Base-by-base conservation (phyloP, 2,888 invertebrate genomes). In the Onthophagus sagittarius region DNA sequence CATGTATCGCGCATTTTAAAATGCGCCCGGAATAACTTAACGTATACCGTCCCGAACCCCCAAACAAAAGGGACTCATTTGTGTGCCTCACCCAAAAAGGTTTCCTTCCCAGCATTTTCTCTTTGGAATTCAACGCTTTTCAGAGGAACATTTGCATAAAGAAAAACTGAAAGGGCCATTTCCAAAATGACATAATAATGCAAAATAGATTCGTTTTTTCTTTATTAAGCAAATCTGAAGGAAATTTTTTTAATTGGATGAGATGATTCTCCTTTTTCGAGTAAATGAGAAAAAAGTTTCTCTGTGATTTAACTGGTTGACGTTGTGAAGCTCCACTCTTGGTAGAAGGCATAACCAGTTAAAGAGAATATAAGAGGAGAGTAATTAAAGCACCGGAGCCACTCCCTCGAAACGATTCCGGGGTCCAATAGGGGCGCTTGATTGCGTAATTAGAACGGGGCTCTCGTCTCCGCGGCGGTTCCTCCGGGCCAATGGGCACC, bases 401-500 rank as follows among this genome's bases (percentile, higher is more conserved):
- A 80, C 84, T 80, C 84, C 83, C 83, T 79, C 74, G 63, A 76
- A 9, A 11, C 76, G 75, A 75, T 77, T 77, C 78, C 79, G 79
- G 78, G 78, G 76, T 69, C 85, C 85, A 85, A 85, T 84, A 77
- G 77, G 76, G 75, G 77, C 74, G 77, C 81, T 85, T 85, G 85
- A 85, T 85, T 85, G 82, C 81, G 83, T 85, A 85, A 85, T 85
- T 85, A 85, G 84, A 84, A 84, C 84, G 83, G 83, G 81, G 81
- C 83, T 80, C 81, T 80, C 77, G 80, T 81, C 77, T 79, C 80
- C 79, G 77, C 79, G 79, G 77, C 74, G 75, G 77, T 72, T 75
- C 79, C 79, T 77, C 84, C 84, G 83, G 83, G 83, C 80, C 77
- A 77, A 75, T 73, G 71, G 75, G 79, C 80, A 53, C 39, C 39